These are phyloP conservation scores for Drosophila parabipectinata DNA, from an alignment of 1,140 invertebrate genomes.

Conservation along the genomic window DNA sequence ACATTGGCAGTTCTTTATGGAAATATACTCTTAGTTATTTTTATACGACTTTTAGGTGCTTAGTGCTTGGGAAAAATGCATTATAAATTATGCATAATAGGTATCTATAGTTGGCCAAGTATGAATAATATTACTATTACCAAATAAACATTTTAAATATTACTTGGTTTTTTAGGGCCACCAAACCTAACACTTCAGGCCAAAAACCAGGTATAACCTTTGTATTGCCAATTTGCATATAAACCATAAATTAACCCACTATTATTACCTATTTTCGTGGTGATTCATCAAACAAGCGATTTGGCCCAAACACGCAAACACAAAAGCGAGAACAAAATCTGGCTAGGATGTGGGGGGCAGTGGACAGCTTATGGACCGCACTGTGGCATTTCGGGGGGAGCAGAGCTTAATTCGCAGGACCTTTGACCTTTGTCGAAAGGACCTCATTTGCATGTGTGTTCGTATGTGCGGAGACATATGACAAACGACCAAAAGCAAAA, in stretches of 20 bases:
- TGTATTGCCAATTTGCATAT: slow-evolving; percentile 6
- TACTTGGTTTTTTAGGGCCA: no score
- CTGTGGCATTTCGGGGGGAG: not conserved
- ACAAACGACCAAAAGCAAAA: slow-evolving; percentile 35
- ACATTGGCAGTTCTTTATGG: not conserved
- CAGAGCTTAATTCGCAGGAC: slow-evolving; percentile 10
- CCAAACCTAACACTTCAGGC: not conserved
- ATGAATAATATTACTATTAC: no score
- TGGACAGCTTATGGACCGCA: not conserved
- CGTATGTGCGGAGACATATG: slow-evolving; percentile 19
- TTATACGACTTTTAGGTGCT: no score
- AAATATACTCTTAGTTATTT: not conserved
- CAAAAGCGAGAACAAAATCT: not conserved
- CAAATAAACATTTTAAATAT: no score
- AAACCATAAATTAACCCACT: slow-evolving; percentile 2
- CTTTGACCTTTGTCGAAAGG: slow-evolving; percentile 34
- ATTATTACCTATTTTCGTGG: slow-evolving; percentile 1
- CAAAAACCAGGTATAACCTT: not conserved
- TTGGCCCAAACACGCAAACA: not conserved
- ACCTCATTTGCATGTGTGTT: slow-evolving; percentile 36
- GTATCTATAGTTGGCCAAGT: no score
- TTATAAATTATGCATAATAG: no score
- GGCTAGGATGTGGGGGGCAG: not conserved
- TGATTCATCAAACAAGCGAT: not conserved
- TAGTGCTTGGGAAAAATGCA: no score